Percentiles rank a stretch among this genome's conserved stretches.
phyloP scores from a whole-genome alignment of 2,113 vertebrate genomes.

The Rhagologus leucostigma region DNA sequence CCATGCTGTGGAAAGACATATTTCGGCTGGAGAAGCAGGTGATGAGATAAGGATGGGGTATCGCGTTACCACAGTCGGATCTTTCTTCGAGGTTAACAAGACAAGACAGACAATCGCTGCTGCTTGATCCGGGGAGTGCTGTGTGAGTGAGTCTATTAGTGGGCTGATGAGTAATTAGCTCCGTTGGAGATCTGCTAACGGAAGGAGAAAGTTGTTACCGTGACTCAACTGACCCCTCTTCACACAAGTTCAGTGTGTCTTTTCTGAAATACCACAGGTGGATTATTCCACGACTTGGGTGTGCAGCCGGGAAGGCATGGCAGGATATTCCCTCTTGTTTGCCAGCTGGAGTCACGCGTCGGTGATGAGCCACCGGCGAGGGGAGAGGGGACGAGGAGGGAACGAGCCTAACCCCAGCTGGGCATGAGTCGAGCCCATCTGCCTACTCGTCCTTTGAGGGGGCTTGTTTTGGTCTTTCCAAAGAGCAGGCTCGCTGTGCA shows the following conservation, averaged over 20 bases:
- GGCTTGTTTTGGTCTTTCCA: neutral
- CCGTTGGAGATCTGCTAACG: slow-evolving; percentile 42
- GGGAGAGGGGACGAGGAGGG: neutral
- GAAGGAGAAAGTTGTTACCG: slow-evolving; percentile 24
- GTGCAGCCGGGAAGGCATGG: neutral
- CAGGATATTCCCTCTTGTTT: neutral
- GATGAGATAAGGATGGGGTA: slow-evolving; percentile 18
- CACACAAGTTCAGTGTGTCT: neutral
- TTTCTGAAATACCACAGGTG: slow-evolving; percentile 51
- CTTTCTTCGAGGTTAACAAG: slow-evolving; percentile 32
- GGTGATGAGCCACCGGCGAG: neutral
- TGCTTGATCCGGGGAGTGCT: neutral
- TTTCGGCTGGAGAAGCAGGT: neutral
- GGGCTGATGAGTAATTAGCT: slow-evolving; percentile 54
- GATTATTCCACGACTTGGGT: slow-evolving; percentile 19
- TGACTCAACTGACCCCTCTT: slow-evolving; percentile 63
- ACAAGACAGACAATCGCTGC: slow-evolving; percentile 48
- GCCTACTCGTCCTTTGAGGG: neutral
- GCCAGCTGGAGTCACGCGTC: slow-evolving; percentile 16
- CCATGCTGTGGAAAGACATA: accelerated
- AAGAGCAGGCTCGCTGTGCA: neutral
- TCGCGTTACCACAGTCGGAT: neutral
- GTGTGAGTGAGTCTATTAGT: slow-evolving; percentile 27
- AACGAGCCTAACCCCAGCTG: neutral
- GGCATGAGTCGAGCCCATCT: neutral